phyloP scores from a whole-genome alignment of 2,113 vertebrate species.

The Axis porcinus region DNA sequence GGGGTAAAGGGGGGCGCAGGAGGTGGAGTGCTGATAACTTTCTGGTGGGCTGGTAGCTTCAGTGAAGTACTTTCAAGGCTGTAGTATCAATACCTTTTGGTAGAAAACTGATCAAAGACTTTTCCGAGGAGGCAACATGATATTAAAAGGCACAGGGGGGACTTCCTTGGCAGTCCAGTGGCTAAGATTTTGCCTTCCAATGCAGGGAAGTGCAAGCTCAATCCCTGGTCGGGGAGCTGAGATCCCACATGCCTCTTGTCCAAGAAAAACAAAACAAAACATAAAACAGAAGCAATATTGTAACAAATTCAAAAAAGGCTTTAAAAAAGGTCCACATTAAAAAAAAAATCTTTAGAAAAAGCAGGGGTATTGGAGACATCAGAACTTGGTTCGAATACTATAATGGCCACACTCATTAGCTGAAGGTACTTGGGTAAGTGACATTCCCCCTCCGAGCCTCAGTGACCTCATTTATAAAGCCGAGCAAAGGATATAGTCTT shows the following conservation, averaged over 20 bases:
- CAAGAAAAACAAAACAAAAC: background rate
- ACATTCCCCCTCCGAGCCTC: background rate
- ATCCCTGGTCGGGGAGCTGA: background rate
- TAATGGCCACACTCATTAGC: background rate
- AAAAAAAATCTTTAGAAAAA: background rate
- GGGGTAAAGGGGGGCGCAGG: accelerated
- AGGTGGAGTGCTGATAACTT: background rate
- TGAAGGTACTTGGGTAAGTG: background rate
- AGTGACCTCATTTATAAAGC: background rate
- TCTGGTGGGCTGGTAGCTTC: background rate
- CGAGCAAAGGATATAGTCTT: background rate
- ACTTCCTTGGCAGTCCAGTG: background rate
- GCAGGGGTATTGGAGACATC: background rate
- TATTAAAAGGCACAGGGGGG: background rate
- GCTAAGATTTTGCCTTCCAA: background rate
- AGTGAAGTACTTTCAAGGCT: background rate
- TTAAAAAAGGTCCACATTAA: background rate
- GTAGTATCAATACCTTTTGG: background rate
- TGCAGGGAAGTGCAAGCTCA: background rate
- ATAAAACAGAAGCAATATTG: background rate
- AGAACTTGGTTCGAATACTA: background rate
- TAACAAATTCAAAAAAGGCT: background rate
- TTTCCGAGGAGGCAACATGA: background rate
- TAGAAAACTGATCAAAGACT: background rate
- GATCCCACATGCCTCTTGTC: background rate